Percentiles rank a stretch among this genome's conserved stretches.
phyloP scores from a whole-genome alignment of 2,113 vertebrate genomes.

The Paralichthys olivaceus region DNA sequence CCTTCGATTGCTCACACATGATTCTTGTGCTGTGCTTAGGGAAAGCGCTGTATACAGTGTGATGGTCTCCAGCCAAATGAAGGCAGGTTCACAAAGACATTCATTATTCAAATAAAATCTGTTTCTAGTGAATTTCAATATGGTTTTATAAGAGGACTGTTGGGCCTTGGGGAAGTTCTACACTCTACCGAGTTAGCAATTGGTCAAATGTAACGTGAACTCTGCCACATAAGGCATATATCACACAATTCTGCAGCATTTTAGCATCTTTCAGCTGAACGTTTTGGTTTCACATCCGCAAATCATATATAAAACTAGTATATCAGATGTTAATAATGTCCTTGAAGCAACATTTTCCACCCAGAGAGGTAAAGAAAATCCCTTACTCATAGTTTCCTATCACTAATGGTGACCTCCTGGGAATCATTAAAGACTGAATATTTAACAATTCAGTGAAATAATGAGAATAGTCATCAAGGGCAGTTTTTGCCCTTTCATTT shows the following conservation, averaged over 20 bases:
- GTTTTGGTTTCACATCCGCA: no score
- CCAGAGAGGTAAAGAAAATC: not conserved
- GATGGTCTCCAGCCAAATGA: slow-evolving; percentile 51
- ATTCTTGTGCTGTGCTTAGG: slow-evolving; percentile 59
- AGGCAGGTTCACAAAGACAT: not conserved
- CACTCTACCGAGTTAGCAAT: no score
- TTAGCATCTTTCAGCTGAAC: no score
- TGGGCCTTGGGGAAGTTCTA: no score
- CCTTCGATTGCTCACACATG: slow-evolving; percentile 55
- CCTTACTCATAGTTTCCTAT: not conserved
- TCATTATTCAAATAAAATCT: no score
- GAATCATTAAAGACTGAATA: not conserved
- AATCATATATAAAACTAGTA: no score
- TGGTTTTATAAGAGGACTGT: no score
- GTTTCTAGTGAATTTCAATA: no score
- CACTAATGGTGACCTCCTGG: not conserved
- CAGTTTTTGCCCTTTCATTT: slow-evolving; percentile 46
- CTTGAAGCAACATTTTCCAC: not conserved
- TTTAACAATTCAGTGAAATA: slow-evolving; percentile 6
- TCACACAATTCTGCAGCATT: no score
- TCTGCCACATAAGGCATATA: no score
- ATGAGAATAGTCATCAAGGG: slow-evolving; percentile 37
- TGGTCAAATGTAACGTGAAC: no score
- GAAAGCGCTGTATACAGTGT: slow-evolving; percentile 55
- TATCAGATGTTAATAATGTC: no score